These are phyloP conservation scores for Oxycera nigricornis DNA, from an alignment of 2,888 invertebrate species.

Conservation along the genomic window DNA sequence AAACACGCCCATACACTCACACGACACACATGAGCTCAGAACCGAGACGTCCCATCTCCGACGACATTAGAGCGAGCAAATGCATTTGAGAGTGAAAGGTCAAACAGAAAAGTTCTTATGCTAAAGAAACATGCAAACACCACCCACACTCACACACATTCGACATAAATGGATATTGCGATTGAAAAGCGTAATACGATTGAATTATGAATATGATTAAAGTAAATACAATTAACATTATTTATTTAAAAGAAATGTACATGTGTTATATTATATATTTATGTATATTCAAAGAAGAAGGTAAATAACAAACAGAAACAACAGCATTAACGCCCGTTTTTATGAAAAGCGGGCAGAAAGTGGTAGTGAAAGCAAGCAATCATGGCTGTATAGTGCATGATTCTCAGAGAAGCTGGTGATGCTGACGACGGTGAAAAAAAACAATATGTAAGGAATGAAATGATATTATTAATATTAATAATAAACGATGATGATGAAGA, in stretches of 20 bases:
- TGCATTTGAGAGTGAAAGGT: too few relatives aligned
- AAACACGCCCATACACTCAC: too few relatives aligned
- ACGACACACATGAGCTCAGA: too few relatives aligned
- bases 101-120: too few relatives aligned
- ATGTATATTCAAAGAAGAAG: slow-evolving; percentile 43
- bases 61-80: too few relatives aligned
- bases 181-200: too few relatives aligned
- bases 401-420: too few relatives aligned
- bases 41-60: too few relatives aligned
- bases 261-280: slow-evolving; percentile 48
- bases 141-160: too few relatives aligned
- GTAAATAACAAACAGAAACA: slow-evolving; percentile 46
- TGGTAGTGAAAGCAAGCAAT: neutral
- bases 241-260: slow-evolving; percentile 41
- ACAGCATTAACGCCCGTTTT: neutral
- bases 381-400: neutral
- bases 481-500: slow-evolving; percentile 50
- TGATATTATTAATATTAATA: slow-evolving; percentile 23
- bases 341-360: slow-evolving; percentile 39
- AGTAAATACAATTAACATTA: neutral
- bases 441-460: neutral
- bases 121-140: too few relatives aligned
- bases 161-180: too few relatives aligned
- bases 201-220: neutral
- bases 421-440: too few relatives aligned